Percentiles rank a stretch among this genome's conserved stretches.
Conservation (phyloP, 1,140 invertebrate genomes). For the Hylaeus volcanicus region DNA sequence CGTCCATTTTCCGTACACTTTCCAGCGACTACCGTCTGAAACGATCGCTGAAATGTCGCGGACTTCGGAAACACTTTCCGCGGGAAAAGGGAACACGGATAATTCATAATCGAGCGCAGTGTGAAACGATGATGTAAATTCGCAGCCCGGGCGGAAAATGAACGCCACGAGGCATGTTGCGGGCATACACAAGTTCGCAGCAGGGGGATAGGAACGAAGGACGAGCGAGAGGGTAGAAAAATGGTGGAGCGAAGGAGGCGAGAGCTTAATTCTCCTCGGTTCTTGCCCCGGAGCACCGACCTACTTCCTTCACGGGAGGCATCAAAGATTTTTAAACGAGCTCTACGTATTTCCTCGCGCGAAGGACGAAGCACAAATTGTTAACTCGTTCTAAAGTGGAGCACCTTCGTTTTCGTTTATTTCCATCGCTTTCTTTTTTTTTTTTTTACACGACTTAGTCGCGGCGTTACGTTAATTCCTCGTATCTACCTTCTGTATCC, state of each 20-base stretch:
- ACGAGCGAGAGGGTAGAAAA: slow-evolving; percentile 26
- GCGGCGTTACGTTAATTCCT: slow-evolving; percentile 27
- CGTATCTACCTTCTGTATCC: slow-evolving; percentile 6
- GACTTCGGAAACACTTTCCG: too few relatives aligned
- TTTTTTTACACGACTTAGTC: slow-evolving; percentile 26
- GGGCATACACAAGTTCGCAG: slow-evolving; percentile 4
- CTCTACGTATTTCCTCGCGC: slow-evolving; percentile 35
- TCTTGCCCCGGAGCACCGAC: slow-evolving; percentile 39
- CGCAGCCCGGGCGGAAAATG: slow-evolving; percentile 38
- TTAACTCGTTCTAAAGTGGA: slow-evolving; percentile 38
- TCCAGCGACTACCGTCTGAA: too few relatives aligned
- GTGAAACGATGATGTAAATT: slow-evolving; percentile 46
- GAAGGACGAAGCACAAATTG: slow-evolving; percentile 42
- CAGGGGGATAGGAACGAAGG: slow-evolving; percentile 24
- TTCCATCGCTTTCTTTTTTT: not conserved
- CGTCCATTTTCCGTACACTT: too few relatives aligned
- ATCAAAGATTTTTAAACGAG: slow-evolving; percentile 55
- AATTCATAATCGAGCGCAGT: slow-evolving; percentile 21
- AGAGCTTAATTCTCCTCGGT: slow-evolving; percentile 52
- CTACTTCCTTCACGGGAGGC: slow-evolving; percentile 42
- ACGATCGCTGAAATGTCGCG: not conserved
- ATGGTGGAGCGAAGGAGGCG: slow-evolving; percentile 19
- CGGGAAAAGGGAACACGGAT: not conserved
- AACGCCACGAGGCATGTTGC: slow-evolving; percentile 13
- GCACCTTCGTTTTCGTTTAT: slow-evolving; percentile 44